Percentiles rank a stretch among this genome's conserved stretches.
phyloP scores from a whole-genome alignment of 1,140 invertebrate genomes.

The Euura saliciscinereae region DNA sequence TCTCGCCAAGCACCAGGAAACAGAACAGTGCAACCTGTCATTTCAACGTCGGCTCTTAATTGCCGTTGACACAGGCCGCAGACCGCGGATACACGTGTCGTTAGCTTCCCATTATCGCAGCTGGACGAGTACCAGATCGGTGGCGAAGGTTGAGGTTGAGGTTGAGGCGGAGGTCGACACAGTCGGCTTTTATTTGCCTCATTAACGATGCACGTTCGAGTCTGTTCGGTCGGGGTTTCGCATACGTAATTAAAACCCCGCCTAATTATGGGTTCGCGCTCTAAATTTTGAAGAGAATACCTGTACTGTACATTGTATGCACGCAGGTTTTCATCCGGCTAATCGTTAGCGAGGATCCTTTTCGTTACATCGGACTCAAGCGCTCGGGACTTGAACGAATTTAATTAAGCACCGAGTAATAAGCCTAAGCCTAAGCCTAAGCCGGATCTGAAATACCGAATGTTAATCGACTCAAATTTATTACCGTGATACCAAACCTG shows the following conservation, averaged over 20 bases:
- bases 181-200: background rate
- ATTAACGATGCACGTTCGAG: background rate
- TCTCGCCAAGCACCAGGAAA: too few species aligned
- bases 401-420: conserved; percentile 4
- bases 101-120: background rate
- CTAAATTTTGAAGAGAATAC: background rate
- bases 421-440: background rate
- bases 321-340: too few species aligned
- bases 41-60: background rate
- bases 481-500: too few species aligned
- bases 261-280: background rate
- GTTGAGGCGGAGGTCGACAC: background rate
- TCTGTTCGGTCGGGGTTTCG: background rate
- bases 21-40: too few species aligned
- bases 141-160: background rate
- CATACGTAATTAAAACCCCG: background rate
- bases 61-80: background rate
- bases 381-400: background rate
- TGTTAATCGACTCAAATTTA: too few species aligned
- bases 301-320: too few species aligned
- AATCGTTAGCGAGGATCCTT: background rate
- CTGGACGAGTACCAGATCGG: background rate
- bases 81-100: background rate
- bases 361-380: background rate
- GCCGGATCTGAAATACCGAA: too few species aligned